These are phyloP conservation scores for Lamellibrachia columna DNA, from an alignment of 2,888 invertebrate species.

Conservation along the genomic window DNA sequence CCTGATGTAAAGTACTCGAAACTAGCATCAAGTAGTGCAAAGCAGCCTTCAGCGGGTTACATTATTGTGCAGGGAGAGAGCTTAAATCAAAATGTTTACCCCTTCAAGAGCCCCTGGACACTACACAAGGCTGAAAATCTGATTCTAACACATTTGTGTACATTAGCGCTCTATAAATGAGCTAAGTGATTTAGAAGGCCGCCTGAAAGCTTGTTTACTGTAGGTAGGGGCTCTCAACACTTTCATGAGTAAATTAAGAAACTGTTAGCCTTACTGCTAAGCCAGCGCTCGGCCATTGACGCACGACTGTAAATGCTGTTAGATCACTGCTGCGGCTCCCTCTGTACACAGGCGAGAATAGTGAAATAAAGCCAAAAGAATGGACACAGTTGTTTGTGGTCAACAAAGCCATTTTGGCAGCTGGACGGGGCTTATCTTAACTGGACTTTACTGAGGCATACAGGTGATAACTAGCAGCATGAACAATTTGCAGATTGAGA, in stretches of 20 bases:
- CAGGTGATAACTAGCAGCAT: background rate
- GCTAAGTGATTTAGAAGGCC: background rate
- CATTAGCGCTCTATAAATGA: slow-evolving; percentile 7
- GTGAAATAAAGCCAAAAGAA: background rate
- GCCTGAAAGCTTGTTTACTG: slow-evolving; percentile 6
- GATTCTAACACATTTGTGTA: slow-evolving; percentile 10
- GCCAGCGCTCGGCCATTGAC: background rate
- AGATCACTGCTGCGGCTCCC: background rate
- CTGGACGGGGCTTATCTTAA: background rate
- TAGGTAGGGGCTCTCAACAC: background rate
- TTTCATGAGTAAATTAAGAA: slow-evolving; percentile 10
- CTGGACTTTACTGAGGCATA: background rate
- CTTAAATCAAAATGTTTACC: background rate
- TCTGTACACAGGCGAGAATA: background rate
- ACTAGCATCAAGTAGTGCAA: background rate
- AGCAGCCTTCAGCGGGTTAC: background rate
- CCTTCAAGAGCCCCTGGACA: background rate
- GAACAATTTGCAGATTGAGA: background rate
- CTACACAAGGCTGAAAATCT: background rate
- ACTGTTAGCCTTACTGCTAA: slow-evolving; percentile 5
- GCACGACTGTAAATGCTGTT: background rate
- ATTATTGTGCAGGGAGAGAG: background rate
- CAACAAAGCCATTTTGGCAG: background rate
- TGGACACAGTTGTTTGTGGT: background rate
- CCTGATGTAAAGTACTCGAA: background rate